These are phyloP conservation scores for Pionites leucogaster DNA, from an alignment of 2,113 vertebrate species.

Conservation along the genomic window DNA sequence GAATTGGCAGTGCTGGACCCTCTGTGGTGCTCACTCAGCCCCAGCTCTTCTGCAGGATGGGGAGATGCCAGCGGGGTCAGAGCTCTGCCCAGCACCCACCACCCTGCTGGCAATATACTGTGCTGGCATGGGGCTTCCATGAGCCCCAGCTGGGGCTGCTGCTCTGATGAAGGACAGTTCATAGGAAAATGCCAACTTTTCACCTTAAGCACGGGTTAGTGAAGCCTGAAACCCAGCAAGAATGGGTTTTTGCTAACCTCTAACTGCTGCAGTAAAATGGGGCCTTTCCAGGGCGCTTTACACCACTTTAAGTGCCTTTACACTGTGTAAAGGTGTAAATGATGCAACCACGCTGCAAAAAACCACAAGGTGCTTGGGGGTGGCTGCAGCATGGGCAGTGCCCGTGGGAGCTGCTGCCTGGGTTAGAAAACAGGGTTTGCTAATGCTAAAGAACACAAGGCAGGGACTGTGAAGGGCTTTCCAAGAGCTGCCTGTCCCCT, in stretches of 20 bases:
- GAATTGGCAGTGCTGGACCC: neutral
- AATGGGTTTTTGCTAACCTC: rapidly evolving
- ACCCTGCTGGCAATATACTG: slow-evolving; percentile 2
- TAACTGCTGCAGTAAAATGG: neutral
- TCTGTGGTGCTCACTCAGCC: neutral
- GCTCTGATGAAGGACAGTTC: neutral
- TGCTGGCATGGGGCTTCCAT: neutral
- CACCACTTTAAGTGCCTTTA: neutral
- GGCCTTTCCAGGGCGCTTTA: neutral
- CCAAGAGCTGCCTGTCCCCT: neutral
- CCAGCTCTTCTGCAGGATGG: neutral
- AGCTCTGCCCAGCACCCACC: neutral
- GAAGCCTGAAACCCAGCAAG: neutral
- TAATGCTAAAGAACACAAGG: neutral
- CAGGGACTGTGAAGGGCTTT: neutral
- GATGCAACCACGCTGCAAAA: neutral
- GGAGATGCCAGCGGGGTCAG: neutral
- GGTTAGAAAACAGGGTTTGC: neutral
- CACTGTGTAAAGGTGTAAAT: neutral
- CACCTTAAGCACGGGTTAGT: neutral
- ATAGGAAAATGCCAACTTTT: slow-evolving; percentile 24
- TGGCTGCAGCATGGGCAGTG: neutral
- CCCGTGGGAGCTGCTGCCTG: neutral
- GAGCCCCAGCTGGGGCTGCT: neutral
- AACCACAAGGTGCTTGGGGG: neutral